Evolutionary conservation across 1,140 invertebrate species (phyloP).

Genomic region (Camponotus vicinus): DNA sequence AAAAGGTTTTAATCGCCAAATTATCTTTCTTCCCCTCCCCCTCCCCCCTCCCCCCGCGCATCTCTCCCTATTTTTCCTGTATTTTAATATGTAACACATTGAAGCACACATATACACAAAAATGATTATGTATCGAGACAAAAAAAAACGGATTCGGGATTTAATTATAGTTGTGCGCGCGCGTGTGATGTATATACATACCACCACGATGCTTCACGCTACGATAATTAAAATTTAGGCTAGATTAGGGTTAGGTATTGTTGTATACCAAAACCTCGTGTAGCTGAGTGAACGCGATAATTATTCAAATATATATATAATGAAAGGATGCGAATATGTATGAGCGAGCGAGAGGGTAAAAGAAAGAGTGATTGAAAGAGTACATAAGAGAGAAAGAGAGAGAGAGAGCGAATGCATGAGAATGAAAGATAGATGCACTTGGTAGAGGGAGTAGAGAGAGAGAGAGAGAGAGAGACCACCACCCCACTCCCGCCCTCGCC

Average conservation of each 20-base stretch:
- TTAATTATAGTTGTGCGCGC: slow-evolving; percentile 62
- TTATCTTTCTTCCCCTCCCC: slow-evolving; percentile 46
- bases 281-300: slow-evolving; percentile 74
- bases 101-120: slow-evolving; percentile 35
- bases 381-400: slow-evolving; percentile 48
- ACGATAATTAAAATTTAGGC: slow-evolving; percentile 76
- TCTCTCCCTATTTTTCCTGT: slow-evolving; percentile 38
- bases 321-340: slow-evolving; percentile 4
- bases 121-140: slow-evolving; percentile 45
- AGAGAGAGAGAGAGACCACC: slow-evolving; percentile 63
- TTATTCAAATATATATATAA: slow-evolving; percentile 26
- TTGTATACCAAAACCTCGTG: slow-evolving; percentile 75
- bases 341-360: slow-evolving; percentile 50
- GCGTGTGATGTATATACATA: slow-evolving; percentile 80
- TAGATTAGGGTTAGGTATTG: slow-evolving; percentile 77
- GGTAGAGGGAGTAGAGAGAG: slow-evolving; percentile 69
- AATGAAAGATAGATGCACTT: slow-evolving; percentile 56
- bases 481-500: slow-evolving; percentile 49
- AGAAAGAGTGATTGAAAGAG: slow-evolving; percentile 37
- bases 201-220: slow-evolving; percentile 80
- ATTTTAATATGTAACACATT: slow-evolving; percentile 28
- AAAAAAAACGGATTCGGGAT: slow-evolving; percentile 62
- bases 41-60: background rate
- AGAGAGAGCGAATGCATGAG: slow-evolving; percentile 64
- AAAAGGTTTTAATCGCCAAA: slow-evolving; percentile 45